These are phyloP conservation scores for Dryobates pubescens DNA, from an alignment of 2,797 vertebrate genomes.

Conservation along the genomic window DNA sequence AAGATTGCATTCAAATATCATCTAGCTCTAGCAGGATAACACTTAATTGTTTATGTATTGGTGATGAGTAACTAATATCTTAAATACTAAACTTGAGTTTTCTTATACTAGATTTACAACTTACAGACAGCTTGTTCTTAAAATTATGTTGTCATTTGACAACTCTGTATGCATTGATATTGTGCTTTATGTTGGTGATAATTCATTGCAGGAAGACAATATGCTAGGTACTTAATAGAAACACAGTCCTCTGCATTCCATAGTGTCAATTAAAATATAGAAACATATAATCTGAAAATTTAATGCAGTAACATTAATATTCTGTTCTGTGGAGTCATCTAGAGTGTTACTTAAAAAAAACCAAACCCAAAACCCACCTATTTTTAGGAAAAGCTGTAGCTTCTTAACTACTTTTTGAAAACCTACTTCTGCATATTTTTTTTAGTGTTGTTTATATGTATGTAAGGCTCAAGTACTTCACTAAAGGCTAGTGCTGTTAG, in stretches of 20 bases:
- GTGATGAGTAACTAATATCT: not conserved
- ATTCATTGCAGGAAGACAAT: not conserved
- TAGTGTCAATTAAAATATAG: not conserved
- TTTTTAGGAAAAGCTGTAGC: not conserved
- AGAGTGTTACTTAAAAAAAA: not conserved
- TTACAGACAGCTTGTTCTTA: not conserved
- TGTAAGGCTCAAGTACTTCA: not conserved
- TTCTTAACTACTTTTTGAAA: not conserved
- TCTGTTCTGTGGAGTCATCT: not conserved
- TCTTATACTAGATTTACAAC: not conserved
- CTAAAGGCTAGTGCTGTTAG: not conserved
- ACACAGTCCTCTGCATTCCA: not conserved
- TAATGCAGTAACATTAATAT: not conserved
- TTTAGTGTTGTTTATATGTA: not conserved
- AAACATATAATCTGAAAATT: not conserved
- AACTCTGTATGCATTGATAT: not conserved
- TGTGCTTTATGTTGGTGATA: not conserved
- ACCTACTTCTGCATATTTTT: not conserved
- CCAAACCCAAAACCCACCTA: not conserved
- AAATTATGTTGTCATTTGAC: not conserved
- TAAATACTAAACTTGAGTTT: not conserved
- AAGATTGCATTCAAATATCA: not conserved
- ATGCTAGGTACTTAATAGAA: not conserved
- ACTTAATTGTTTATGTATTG: not conserved
- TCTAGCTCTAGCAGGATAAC: not conserved